Conservation (phyloP, 2,888 invertebrate species). For the Tachina grossa region DNA sequence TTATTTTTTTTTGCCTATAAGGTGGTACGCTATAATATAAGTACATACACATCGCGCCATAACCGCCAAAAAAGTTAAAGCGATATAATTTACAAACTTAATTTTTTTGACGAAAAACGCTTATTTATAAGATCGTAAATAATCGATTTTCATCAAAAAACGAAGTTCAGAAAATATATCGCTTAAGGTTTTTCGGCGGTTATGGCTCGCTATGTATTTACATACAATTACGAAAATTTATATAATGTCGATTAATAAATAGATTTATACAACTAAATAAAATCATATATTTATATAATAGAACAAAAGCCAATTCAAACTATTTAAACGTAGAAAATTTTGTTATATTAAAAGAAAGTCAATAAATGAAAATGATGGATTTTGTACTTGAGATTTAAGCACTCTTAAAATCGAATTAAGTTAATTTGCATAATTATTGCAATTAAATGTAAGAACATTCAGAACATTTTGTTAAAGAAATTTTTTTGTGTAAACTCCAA, state of each 20-base stretch:
- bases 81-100: too few relatives aligned
- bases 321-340: background rate
- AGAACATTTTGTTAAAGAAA: too few relatives aligned
- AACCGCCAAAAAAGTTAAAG: too few relatives aligned
- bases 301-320: background rate
- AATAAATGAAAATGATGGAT: conserved; percentile 5
- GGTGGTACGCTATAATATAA: too few relatives aligned
- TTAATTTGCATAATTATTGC: background rate
- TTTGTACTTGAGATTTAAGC: background rate
- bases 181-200: too few relatives aligned
- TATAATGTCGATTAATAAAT: conserved; percentile 37
- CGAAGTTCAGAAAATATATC: too few relatives aligned
- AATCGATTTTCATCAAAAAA: too few relatives aligned
- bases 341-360: background rate
- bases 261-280: conserved; percentile 1
- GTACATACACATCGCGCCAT: too few relatives aligned
- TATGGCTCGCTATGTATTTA: background rate
- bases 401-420: background rate
- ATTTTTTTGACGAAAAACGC: too few relatives aligned
- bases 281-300: background rate
- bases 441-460: background rate
- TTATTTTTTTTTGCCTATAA: too few relatives aligned
- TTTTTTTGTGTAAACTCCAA: too few relatives aligned
- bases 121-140: too few relatives aligned
- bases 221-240: conserved; percentile 11